Conservation (phyloP, 2,797 vertebrate genomes). For the Hipposideros larvatus region DNA sequence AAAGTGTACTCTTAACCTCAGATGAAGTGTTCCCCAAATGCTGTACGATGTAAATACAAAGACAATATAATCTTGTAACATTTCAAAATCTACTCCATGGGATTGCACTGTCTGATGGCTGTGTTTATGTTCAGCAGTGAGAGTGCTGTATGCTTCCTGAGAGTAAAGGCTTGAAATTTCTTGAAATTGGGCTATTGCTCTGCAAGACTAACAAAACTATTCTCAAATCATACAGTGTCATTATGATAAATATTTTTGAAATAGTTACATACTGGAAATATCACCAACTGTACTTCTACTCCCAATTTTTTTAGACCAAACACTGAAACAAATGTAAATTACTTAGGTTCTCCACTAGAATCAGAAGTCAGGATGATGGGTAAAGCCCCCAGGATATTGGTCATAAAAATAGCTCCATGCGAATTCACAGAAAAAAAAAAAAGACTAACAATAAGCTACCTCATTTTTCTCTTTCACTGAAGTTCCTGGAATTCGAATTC, state of each 20-base stretch:
- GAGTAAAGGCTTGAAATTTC: conserved; percentile 61
- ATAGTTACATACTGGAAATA: conserved; percentile 79
- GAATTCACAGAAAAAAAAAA: conserved; percentile 31
- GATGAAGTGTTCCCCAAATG: conserved; percentile 17
- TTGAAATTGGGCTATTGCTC: conserved; percentile 75
- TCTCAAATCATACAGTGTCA: neutral
- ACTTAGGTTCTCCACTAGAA: conserved; percentile 76
- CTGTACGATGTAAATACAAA: neutral
- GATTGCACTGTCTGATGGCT: conserved; percentile 51
- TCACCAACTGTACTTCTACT: conserved; percentile 62
- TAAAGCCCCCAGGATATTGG: conserved; percentile 72
- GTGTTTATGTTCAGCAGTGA: conserved; percentile 7
- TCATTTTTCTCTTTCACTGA: conserved; percentile 56
- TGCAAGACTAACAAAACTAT: conserved; percentile 41
- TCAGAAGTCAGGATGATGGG: conserved; percentile 68
- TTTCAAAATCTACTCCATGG: conserved; percentile 60
- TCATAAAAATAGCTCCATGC: conserved; percentile 48
- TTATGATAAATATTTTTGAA: conserved; percentile 60
- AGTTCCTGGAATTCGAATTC: conserved; percentile 56
- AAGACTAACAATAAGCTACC: conserved; percentile 34
- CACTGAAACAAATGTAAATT: conserved; percentile 68
- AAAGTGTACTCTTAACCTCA: neutral
- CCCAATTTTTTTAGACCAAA: conserved; percentile 77
- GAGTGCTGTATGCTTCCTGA: neutral
- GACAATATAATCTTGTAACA: conserved; percentile 68